phyloP scores from a whole-genome alignment of 2,888 invertebrate species.

The Heliothis peltigera region DNA sequence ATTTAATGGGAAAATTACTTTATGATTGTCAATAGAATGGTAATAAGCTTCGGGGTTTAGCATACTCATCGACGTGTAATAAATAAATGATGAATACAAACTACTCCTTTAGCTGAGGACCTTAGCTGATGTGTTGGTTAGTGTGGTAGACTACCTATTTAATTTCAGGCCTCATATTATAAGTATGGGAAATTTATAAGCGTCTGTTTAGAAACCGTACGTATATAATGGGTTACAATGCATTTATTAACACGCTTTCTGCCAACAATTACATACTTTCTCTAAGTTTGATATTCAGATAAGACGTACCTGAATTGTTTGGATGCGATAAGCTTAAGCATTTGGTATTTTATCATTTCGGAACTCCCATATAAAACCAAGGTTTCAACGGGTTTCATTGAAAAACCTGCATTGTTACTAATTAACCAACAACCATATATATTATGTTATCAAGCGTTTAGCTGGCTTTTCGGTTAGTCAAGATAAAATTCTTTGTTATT shows the following conservation, averaged over 20 bases:
- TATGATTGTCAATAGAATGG: background rate
- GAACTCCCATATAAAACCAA: too few species aligned
- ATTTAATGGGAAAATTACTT: background rate
- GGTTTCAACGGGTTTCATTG: too few species aligned
- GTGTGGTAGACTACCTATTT: background rate
- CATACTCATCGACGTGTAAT: too few species aligned
- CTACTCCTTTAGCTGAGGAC: background rate
- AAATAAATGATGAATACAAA: background rate
- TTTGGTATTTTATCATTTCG: background rate
- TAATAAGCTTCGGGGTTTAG: background rate
- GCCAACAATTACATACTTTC: background rate
- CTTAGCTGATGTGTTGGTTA: too few species aligned
- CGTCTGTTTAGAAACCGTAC: background rate
- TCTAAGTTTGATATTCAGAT: background rate
- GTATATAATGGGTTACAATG: background rate
- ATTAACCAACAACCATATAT: slow-evolving; percentile 48
- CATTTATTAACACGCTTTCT: background rate
- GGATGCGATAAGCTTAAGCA: background rate
- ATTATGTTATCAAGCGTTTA: slow-evolving; percentile 64
- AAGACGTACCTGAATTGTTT: too few species aligned
- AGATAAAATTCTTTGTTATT: slow-evolving; percentile 49
- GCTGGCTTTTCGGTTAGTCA: slow-evolving; percentile 69
- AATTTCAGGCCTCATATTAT: background rate
- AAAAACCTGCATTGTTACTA: background rate
- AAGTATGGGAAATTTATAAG: background rate